These are phyloP conservation scores for Buceros bicornis DNA, from an alignment of 2,797 vertebrate species.

Conservation along the genomic window DNA sequence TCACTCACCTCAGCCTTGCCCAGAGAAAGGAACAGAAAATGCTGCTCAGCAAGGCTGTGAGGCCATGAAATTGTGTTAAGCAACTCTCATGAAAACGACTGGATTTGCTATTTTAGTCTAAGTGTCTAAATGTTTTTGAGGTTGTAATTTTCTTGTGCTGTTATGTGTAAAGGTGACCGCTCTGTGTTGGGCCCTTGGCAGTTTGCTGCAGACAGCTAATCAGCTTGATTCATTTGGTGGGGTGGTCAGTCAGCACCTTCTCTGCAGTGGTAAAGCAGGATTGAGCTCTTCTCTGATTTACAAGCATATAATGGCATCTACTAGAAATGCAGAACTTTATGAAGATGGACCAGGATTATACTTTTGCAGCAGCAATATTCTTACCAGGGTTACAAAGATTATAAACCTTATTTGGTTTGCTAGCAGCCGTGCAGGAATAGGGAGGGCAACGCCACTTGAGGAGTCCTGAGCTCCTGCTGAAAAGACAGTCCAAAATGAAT, in stretches of 20 bases:
- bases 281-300: constrained; percentile 41
- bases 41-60: constrained; percentile 53
- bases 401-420: not conserved
- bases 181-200: constrained; percentile 47
- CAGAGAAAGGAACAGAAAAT: constrained; percentile 26
- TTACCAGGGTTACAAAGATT: not conserved
- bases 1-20: not conserved
- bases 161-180: constrained; percentile 83
- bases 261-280: not conserved
- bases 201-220: constrained; percentile 77
- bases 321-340: not conserved
- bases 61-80: constrained; percentile 73
- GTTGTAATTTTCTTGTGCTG: constrained; percentile 80
- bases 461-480: not conserved
- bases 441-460: not conserved
- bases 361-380: constrained; percentile 23
- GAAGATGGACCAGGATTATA: not conserved
- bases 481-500: not conserved
- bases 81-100: constrained; percentile 50
- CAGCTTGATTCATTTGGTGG: constrained; percentile 77
- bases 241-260: constrained; percentile 31
- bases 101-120: constrained; percentile 73
- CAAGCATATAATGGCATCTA: not conserved
- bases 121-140: constrained; percentile 64
- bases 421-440: not conserved